Percentiles rank a stretch among this genome's conserved stretches.
These are phyloP conservation scores for Dryobotodes eremita DNA, from an alignment of 2,888 invertebrate genomes.

Conservation along the genomic window DNA sequence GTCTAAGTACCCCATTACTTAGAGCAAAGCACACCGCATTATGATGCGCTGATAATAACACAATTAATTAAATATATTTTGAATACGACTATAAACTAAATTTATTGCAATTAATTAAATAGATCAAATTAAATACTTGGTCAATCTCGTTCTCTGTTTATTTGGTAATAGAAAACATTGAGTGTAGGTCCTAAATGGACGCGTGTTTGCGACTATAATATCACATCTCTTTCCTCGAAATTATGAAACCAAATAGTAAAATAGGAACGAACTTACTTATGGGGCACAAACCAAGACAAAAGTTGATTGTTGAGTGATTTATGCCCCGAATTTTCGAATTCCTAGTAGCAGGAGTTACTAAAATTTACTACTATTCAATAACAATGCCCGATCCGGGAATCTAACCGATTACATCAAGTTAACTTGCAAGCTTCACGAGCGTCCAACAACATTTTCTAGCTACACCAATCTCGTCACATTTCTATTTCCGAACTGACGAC, in stretches of 20 bases:
- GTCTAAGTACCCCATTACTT: not conserved
- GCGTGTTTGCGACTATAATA: not conserved
- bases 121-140: not conserved
- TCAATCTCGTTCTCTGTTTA: not conserved
- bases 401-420: not conserved
- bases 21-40: not conserved
- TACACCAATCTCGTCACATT: constrained; percentile 37
- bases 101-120: not conserved
- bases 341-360: not conserved
- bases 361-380: not conserved
- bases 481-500: constrained; percentile 37
- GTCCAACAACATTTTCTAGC: not conserved
- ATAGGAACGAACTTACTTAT: not conserved
- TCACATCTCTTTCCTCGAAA: not conserved
- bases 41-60: not conserved
- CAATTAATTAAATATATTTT: not conserved
- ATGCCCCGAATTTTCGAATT: not conserved
- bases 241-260: not conserved
- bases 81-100: not conserved
- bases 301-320: not conserved
- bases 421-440: not conserved
- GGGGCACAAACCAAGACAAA: not conserved
- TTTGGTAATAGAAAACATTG: not conserved
- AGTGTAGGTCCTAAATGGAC: not conserved
- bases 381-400: not conserved